These are phyloP conservation scores for Parnassius orleans DNA, from an alignment of 2,888 invertebrate genomes.

Conservation along the genomic window DNA sequence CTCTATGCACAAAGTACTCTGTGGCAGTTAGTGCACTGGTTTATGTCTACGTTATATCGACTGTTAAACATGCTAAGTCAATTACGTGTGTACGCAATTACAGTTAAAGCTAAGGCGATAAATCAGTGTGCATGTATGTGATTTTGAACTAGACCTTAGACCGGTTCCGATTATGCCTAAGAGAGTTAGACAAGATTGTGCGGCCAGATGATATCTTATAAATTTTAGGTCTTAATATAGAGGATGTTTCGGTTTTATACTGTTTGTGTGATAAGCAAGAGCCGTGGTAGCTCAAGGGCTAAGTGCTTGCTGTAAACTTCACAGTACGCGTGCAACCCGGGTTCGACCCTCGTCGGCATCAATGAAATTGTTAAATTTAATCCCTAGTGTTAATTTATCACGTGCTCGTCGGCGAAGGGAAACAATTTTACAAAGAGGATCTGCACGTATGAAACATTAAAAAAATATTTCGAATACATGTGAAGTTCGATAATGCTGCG, in stretches of 20 bases:
- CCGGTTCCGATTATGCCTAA: constrained; percentile 18
- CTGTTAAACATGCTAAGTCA: constrained; percentile 26
- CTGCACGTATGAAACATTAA: not conserved
- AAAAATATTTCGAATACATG: not conserved
- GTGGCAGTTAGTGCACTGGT: constrained; percentile 7
- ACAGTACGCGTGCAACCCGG: too few species aligned
- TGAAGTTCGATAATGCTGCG: too few species aligned
- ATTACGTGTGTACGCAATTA: constrained; percentile 27
- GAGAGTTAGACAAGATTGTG: constrained; percentile 11
- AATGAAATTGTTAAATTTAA: too few species aligned
- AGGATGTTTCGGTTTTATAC: not conserved
- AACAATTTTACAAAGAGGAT: not conserved
- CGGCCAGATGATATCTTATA: constrained; percentile 12
- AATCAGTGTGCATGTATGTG: constrained; percentile 22
- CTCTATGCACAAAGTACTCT: constrained; percentile 7
- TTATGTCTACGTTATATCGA: constrained; percentile 32
- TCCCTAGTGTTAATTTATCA: too few species aligned
- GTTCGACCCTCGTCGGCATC: too few species aligned
- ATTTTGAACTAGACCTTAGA: constrained; percentile 25
- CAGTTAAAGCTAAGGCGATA: constrained; percentile 26
- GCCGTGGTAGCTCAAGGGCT: too few species aligned
- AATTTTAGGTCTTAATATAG: constrained; percentile 1
- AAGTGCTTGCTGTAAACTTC: too few species aligned
- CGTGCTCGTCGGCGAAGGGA: too few species aligned
- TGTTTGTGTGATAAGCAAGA: not conserved